Percentiles rank a stretch among this genome's conserved stretches.
Conservation (phyloP, 2,113 vertebrate genomes). For the Gasterosteus nipponicus region DNA sequence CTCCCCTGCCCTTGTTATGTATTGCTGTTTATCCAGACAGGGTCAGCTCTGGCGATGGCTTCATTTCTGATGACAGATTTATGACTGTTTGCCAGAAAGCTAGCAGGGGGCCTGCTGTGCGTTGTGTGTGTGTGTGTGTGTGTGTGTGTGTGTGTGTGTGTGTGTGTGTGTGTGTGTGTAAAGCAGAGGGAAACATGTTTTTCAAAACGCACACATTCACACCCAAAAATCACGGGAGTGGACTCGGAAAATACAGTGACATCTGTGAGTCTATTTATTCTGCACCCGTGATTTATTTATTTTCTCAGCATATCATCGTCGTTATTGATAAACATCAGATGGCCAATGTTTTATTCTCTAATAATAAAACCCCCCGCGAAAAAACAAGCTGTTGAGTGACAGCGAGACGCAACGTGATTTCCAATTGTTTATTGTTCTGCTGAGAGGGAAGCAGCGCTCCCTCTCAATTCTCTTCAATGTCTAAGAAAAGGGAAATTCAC, state of each 20-base stretch:
- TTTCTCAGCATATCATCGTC: constrained; percentile 56
- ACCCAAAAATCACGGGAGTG: constrained; percentile 75
- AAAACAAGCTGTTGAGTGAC: constrained; percentile 19
- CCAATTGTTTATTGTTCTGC: constrained; percentile 56
- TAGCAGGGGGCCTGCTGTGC: constrained; percentile 73
- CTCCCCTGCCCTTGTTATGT: constrained; percentile 76
- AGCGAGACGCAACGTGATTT: constrained; percentile 1
- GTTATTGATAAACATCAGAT: constrained; percentile 64
- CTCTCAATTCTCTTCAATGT: constrained; percentile 62
- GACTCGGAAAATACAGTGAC: constrained; percentile 66
- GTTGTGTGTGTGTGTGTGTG: constrained; percentile 14
- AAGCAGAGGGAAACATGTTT: constrained; percentile 75
- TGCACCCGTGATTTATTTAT: constrained; percentile 68
- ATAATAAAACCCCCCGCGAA: constrained; percentile 6
- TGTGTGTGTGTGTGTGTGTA: constrained; percentile 26
- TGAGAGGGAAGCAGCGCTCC: constrained; percentile 57
- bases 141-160: constrained; percentile 27
- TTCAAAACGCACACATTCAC: constrained; percentile 70
- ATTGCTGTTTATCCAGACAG: constrained; percentile 82
- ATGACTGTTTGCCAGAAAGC: constrained; percentile 82
- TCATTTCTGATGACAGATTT: constrained; percentile 83
- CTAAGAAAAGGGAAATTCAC: constrained; percentile 70
- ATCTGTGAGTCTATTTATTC: constrained; percentile 65
- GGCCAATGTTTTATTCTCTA: constrained; percentile 51
- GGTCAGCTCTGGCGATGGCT: constrained; percentile 78